phyloP scores from a whole-genome alignment of 1,140 invertebrate genomes.

The Eufriesea mexicana region DNA sequence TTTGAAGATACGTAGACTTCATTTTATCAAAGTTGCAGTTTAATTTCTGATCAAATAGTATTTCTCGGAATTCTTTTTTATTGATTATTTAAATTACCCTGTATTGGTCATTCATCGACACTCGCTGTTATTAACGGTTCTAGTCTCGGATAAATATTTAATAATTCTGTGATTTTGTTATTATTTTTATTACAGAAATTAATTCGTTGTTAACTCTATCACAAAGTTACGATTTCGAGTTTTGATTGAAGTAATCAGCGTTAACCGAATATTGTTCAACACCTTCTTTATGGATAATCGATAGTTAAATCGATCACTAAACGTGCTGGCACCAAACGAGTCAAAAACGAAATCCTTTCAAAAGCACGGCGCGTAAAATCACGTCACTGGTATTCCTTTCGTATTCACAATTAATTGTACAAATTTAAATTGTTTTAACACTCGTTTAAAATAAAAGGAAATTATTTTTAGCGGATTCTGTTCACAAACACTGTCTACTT shows the following conservation, averaged over 20 bases:
- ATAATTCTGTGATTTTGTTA: not conserved
- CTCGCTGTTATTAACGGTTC: not conserved
- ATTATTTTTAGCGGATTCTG: too few species aligned
- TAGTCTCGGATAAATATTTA: not conserved
- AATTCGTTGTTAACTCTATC: conserved; percentile 3
- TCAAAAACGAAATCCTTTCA: not conserved
- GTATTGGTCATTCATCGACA: not conserved
- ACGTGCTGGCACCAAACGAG: not conserved
- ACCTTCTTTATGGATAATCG: not conserved
- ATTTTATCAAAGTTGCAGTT: not conserved
- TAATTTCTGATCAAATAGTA: not conserved
- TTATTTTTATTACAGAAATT: too few species aligned
- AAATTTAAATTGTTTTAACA: not conserved
- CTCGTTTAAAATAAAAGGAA: not conserved
- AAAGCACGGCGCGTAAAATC: not conserved
- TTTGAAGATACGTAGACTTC: not conserved
- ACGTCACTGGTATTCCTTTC: not conserved
- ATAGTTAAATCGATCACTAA: not conserved
- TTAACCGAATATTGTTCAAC: not conserved
- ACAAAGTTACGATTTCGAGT: not conserved
- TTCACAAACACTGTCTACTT: not conserved
- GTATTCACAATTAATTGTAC: not conserved
- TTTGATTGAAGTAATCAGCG: not conserved
- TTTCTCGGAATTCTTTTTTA: not conserved
- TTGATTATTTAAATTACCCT: not conserved